Evolutionary conservation across 2,113 vertebrate species (phyloP), one percentile per base, ranked within the genome.

Genomic region (Poeciliopsis retropinna): DNA sequence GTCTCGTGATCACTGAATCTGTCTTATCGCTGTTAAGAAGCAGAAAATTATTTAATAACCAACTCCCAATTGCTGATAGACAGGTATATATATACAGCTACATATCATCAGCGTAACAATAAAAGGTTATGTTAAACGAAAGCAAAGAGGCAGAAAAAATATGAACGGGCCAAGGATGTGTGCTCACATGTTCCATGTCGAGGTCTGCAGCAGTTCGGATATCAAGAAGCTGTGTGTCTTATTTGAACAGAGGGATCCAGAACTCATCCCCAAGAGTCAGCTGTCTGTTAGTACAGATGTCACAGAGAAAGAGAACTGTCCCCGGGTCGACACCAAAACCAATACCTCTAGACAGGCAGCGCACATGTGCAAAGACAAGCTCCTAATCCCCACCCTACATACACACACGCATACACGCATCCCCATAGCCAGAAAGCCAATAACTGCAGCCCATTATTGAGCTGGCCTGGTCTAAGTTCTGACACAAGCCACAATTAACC

Each of bases 401-500:
- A 41, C 57, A 41, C 39, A 41, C 14, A 41, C 17, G 67, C 78
- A 82, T 83, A 83, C 67, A 70, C 81, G 80, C 51, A 72, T 22
- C 72, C 79, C 79, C 84, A 86, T 72, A 71, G 80, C 70, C 41
- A 71, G 70, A 72, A 81, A 90, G 89, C 89, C 91, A 91, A 93
- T 94, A 93, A 90, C 90, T 82, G 89, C 85, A 90, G 84, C 86
- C 82, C 87, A 88, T 92, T 92, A 93, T 94, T 88, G 88, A 92
- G 85, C 90, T 79, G 81, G 89, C 90, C 88, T 85, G 85, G 88
- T 89, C 90, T 85, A 89, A 90, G 89, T 91, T 92, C 81, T 92
- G 89, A 92, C 89, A 89, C 83, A 34, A 92, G 87, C 91, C 87
- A 90, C 90, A 93, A 94, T 94, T 94, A 93, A 93, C 89, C 92